Base-by-base conservation (phyloP, 2,113 vertebrate genomes). In the Monopterus albus region DNA sequence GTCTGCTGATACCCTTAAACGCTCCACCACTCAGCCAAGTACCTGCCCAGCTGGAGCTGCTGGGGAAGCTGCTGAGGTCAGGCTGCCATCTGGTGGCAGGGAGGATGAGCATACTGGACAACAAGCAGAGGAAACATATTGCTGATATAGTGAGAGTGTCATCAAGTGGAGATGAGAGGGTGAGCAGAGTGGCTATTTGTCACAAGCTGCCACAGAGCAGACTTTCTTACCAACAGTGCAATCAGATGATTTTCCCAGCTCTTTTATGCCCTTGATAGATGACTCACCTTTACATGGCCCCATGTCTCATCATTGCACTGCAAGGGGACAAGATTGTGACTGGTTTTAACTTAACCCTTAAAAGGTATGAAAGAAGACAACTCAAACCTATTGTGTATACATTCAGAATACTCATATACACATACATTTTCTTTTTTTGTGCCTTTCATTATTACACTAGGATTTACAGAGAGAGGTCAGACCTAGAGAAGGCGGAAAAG, bases 71-170 rank as follows among this genome's bases (percentile, higher is more conserved):
- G 23, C 23, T 84, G 23, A 73, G 58, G 65, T 75, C 55, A 35
- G 86, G 67, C 72, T 94, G 92, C 85, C 82, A 31, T 8, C 85
- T 96, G 75, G 91, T 92, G 18, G 93, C 78, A 5, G 86, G 69
- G 5, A 85, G 83, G 20, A 86, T 92, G 70, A 84, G 84, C 0
- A 7, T 69, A 5, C 76, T 93, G 61, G 82, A 90, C 1, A 5
- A 67, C 0, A 26, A 61, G 5, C 91, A 92, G 67, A 83, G 80
- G 65, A 71, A 33, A 33, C 75, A 57, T 6, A 7, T 92, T 12
- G 75, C 77, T 0, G 28, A 89, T 58, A 49, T 29, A 0, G 72
- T 93, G 58, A 57, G 62, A 31, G 68, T 1, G 65, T 68, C 20
- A 56, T 81, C 33, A 43, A 78, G 53, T 74, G 81, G 72, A 84